Percentiles rank a stretch among this genome's conserved stretches.
These are phyloP conservation scores for Nematostella vectensis DNA, from an alignment of 92 coral and sea anemone genomes.

Conservation along the genomic window DNA sequence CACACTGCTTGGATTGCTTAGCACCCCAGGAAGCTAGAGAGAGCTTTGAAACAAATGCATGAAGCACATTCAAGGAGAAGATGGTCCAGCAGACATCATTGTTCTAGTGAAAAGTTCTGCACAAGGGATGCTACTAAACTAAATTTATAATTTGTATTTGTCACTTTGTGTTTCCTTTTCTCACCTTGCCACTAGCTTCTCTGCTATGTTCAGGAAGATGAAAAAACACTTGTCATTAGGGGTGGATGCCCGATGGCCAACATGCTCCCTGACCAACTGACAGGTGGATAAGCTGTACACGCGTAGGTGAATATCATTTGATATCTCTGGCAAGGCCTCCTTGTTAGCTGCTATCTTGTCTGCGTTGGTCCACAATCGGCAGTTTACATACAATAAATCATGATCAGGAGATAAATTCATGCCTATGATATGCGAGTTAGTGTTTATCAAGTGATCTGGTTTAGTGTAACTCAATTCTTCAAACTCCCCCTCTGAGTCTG, in stretches of 20 bases:
- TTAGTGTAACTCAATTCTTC: conserved; percentile 18
- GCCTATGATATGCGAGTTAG: conserved; percentile 70
- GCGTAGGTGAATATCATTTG: conserved; percentile 46
- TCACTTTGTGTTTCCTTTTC: no score
- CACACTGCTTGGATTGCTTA: no score
- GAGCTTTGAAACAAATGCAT: no score
- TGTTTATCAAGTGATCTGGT: conserved; percentile 63
- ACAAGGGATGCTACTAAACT: no score
- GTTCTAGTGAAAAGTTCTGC: no score
- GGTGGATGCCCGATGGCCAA: conserved; percentile 75
- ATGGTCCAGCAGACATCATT: no score
- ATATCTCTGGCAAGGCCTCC: conserved; percentile 52
- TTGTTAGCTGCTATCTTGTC: neutral
- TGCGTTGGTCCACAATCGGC: conserved; percentile 59
- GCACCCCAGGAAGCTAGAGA: no score
- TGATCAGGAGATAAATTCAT: conserved; percentile 65
- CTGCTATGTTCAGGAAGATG: conserved; percentile 69
- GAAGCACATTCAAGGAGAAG: no score
- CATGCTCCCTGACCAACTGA: conserved; percentile 47
- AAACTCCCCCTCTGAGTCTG: conserved; percentile 7
- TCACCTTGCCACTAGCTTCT: conserved; percentile 68
- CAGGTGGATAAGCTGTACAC: conserved; percentile 54
- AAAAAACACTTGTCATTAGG: conserved; percentile 74
- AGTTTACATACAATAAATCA: conserved; percentile 61
- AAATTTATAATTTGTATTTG: no score